phyloP scores from a whole-genome alignment of 1,140 invertebrate genomes.

The Lasioglossum baleicum region DNA sequence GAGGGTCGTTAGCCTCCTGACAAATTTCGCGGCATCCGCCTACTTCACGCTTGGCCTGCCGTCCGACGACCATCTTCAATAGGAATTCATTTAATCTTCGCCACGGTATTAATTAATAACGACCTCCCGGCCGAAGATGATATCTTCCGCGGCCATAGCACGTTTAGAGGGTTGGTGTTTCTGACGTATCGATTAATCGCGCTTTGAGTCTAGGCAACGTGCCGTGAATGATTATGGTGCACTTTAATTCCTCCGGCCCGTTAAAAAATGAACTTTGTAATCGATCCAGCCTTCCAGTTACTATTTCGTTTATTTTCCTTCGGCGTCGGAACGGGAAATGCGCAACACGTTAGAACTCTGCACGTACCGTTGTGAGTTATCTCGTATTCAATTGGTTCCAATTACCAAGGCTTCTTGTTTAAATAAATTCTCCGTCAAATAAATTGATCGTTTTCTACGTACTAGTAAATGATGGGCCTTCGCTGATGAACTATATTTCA shows the following conservation, averaged over 20 bases:
- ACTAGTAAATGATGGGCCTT: too few species aligned
- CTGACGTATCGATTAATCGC: constrained; percentile 42
- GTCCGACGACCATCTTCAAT: constrained; percentile 51
- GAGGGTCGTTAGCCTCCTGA: constrained; percentile 79
- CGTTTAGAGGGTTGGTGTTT: constrained; percentile 39
- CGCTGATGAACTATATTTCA: too few species aligned
- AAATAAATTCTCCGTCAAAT: too few species aligned
- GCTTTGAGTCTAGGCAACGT: constrained; percentile 15
- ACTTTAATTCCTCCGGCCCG: not conserved
- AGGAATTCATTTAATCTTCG: constrained; percentile 71
- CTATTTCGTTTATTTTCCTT: not conserved
- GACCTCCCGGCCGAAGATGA: constrained; percentile 25
- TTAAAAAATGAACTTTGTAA: not conserved
- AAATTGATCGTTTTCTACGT: too few species aligned
- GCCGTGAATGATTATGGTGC: constrained; percentile 6
- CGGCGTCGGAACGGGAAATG: not conserved
- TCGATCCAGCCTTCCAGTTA: not conserved
- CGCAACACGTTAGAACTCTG: not conserved
- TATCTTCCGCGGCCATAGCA: constrained; percentile 28
- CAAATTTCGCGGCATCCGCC: constrained; percentile 74
- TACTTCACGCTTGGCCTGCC: constrained; percentile 67
- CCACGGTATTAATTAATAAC: constrained; percentile 68
- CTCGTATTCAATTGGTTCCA: not conserved
- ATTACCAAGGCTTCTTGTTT: too few species aligned
- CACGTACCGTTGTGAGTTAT: not conserved